These are phyloP conservation scores for Thelaira solivaga DNA, from an alignment of 2,888 invertebrate species.

Conservation along the genomic window DNA sequence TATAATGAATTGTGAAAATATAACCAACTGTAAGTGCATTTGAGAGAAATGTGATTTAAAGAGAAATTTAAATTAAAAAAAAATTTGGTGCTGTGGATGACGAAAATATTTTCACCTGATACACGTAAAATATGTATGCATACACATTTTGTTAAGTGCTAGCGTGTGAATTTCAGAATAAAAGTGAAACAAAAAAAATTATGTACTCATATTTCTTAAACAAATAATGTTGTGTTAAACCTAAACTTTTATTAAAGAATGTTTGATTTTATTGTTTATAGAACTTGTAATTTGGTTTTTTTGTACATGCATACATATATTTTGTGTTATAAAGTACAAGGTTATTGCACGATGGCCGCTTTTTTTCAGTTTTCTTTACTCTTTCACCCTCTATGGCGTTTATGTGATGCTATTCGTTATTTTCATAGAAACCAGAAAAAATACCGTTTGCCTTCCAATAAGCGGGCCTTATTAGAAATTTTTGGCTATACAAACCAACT, in stretches of 20 bases:
- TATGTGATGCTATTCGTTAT: conserved; percentile 19
- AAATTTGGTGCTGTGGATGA: conserved; percentile 22
- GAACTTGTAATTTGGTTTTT: neutral
- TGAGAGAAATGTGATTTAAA: conserved; percentile 33
- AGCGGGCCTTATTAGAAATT: conserved; percentile 58
- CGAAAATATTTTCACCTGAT: conserved; percentile 62
- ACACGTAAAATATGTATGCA: conserved; percentile 26
- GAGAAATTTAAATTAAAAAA: neutral
- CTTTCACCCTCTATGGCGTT: neutral
- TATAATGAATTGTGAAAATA: conserved; percentile 16
- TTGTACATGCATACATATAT: conserved; percentile 22
- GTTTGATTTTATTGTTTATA: too few species aligned
- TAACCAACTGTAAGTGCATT: conserved; percentile 24
- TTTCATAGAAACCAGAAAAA: conserved; percentile 44
- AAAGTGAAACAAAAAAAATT: conserved; percentile 23
- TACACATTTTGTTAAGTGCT: neutral
- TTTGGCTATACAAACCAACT: conserved; percentile 2
- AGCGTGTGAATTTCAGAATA: conserved; percentile 5
- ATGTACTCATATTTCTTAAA: too few species aligned
- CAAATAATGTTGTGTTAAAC: neutral
- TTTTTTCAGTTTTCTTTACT: conserved; percentile 59
- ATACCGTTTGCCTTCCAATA: conserved; percentile 28
- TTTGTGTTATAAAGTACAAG: conserved; percentile 65
- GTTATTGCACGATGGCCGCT: conserved; percentile 65
- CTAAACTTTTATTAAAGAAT: neutral